Base-by-base conservation (phyloP, 2,113 vertebrate species). In the Desmodus rotundus region DNA sequence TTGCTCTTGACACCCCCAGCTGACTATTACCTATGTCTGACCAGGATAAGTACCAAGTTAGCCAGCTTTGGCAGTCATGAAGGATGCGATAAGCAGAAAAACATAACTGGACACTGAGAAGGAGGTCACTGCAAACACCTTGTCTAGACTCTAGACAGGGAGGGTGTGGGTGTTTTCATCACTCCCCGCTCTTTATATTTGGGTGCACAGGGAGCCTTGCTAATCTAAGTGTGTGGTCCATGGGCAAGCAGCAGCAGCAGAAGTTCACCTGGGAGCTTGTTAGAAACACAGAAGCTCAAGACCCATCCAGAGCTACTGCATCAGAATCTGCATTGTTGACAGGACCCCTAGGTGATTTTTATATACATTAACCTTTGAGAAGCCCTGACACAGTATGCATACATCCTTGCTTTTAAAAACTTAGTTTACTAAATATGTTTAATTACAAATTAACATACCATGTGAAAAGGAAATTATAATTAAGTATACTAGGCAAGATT, bases 1-100 rank as follows among this genome's bases (percentile, higher is more conserved):
- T 36, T 95, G 24, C n/a, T 50, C 54, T 91, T 96, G 95, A 91
- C 63, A 97, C 45, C 28, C 41, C 5, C 15, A 4, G 50, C 26
- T 91, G 94, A 97, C 96, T 97, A 97, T 84, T 83, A 91, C 56
- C 50, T 74, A 8, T 41, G 43, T 74, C 67, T 31, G 22, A 86
- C 84, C 80, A 90, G 77, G 36, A 31, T 58, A 94, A 76, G 91
- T 83, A 67, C 6, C n/a, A 38, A 72, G 45, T 8, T 80, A 84
- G 76, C 52, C 28, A 41, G 73, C 43, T 74, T 83, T 85, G 52
- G 24, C 5, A 81, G 63, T 52, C 92, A n/a, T 92, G 68, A 91
- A 68, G 54, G 90, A 94, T 92, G 36, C 83, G 76, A 81, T 0
- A 93, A 77, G 88, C 47, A 92, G 41, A 82, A 85, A 87, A 94